Evolutionary conservation across 2,113 vertebrate genomes (phyloP).

Genomic region (Hyaena hyaena): DNA sequence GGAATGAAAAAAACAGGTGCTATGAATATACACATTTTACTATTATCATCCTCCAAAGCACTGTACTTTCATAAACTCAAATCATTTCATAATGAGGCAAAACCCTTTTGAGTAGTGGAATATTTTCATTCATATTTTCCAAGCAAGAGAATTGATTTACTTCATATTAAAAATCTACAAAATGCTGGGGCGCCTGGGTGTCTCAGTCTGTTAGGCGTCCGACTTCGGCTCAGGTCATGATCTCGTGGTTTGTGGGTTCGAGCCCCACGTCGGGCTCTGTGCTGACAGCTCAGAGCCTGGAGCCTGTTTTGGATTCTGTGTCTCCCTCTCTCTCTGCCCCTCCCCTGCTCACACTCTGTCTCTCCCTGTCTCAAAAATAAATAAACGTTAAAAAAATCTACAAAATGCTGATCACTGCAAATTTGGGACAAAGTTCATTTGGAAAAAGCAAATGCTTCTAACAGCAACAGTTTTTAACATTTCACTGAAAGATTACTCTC

Average conservation of each 20-base stretch:
- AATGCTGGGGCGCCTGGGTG: neutral
- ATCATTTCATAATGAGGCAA: neutral
- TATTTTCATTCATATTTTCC: conserved; percentile 40
- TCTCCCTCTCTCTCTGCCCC: no score
- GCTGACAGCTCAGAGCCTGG: no score
- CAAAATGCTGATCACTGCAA: neutral
- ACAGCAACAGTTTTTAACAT: neutral
- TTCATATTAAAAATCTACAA: neutral
- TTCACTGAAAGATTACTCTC: conserved; percentile 3
- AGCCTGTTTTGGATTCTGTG: no score
- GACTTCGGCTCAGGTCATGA: no score
- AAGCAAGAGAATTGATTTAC: neutral
- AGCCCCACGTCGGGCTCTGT: no score
- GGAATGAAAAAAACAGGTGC: neutral
- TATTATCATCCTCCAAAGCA: neutral
- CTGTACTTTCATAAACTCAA: neutral
- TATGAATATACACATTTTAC: neutral
- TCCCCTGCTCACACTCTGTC: no score
- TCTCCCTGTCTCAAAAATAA: no score
- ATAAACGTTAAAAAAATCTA: neutral
- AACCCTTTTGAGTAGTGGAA: neutral
- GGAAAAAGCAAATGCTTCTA: conserved; percentile 19
- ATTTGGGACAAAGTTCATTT: neutral
- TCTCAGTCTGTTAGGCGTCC: no score
- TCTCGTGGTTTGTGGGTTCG: no score